A percentile compares a stretch with the other conserved stretches of the same genome.
Evolutionary conservation across 2,113 vertebrate genomes (phyloP).

Genomic region (Jaculus jaculus): DNA sequence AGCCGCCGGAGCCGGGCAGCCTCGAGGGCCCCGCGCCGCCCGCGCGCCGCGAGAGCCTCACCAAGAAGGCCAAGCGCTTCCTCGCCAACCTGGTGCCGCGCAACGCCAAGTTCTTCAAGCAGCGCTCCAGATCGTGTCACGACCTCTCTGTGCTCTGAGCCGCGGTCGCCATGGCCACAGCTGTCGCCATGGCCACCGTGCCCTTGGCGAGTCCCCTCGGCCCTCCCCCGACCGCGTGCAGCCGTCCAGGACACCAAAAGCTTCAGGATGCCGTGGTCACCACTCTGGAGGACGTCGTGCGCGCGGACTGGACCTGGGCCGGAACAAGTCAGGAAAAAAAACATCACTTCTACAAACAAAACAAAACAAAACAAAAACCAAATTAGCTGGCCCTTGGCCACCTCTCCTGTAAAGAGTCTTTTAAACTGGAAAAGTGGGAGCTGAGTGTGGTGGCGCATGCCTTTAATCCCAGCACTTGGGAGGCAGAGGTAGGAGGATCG

Average conservation of each 20-base stretch:
- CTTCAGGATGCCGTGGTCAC: slow-evolving; percentile 17
- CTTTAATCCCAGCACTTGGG: too few species aligned
- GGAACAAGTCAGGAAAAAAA: neutral
- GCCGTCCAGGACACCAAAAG: slow-evolving; percentile 73
- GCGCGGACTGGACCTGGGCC: neutral
- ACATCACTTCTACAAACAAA: neutral
- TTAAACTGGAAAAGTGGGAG: slow-evolving; percentile 27
- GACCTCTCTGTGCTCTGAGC: slow-evolving; percentile 89
- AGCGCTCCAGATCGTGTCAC: slow-evolving; percentile 92
- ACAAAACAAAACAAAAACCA: neutral
- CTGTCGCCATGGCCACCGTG: slow-evolving; percentile 65
- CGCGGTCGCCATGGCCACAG: slow-evolving; percentile 61
- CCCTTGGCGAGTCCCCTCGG: neutral
- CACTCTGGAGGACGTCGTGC: neutral
- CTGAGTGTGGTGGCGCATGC: too few species aligned
- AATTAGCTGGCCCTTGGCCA: neutral
- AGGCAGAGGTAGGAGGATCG: too few species aligned
- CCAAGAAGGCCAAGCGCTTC: slow-evolving; percentile 91
- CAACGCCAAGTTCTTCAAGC: slow-evolving; percentile 90
- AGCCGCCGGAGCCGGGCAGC: neutral
- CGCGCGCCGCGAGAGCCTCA: slow-evolving; percentile 90
- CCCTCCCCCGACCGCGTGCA: neutral
- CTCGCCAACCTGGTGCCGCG: slow-evolving; percentile 90
- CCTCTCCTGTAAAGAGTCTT: slow-evolving; percentile 42
- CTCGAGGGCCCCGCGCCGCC: slow-evolving; percentile 74